A percentile compares a stretch with the other conserved stretches of the same genome.
Conservation (phyloP, 2,113 vertebrate species). For the Accipiter cooperii region DNA sequence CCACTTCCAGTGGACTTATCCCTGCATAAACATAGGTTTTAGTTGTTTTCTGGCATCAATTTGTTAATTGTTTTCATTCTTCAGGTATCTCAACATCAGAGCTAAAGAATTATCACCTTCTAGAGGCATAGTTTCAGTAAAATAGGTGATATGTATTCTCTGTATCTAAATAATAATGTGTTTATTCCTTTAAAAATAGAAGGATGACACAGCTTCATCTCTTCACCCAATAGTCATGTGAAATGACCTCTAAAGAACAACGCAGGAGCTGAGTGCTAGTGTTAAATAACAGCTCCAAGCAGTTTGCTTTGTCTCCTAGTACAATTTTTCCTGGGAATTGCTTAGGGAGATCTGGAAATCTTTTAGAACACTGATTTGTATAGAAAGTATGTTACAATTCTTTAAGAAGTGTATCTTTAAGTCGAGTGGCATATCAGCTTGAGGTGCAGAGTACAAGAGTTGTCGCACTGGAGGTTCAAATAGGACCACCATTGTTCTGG, state of each 20-base stretch:
- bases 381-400: background rate
- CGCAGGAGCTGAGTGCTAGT: background rate
- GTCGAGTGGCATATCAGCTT: background rate
- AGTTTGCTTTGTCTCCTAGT: background rate
- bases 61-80: background rate
- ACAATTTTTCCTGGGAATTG: background rate
- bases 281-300: background rate
- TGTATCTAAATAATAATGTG: background rate
- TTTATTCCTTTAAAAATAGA: background rate
- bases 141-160: background rate
- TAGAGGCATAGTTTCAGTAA: background rate
- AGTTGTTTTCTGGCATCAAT: background rate
- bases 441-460: background rate
- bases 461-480: background rate
- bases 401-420: background rate
- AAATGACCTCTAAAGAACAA: background rate
- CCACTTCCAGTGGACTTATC: background rate
- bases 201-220: background rate
- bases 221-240: background rate
- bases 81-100: background rate
- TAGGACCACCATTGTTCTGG: background rate
- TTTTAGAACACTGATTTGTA: background rate
- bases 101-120: background rate
- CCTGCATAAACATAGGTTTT: background rate
- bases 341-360: background rate